Evolutionary conservation across 2,888 invertebrate species (phyloP), one percentile per base, ranked within the genome.

Genomic region (Aleiodes testaceus): DNA sequence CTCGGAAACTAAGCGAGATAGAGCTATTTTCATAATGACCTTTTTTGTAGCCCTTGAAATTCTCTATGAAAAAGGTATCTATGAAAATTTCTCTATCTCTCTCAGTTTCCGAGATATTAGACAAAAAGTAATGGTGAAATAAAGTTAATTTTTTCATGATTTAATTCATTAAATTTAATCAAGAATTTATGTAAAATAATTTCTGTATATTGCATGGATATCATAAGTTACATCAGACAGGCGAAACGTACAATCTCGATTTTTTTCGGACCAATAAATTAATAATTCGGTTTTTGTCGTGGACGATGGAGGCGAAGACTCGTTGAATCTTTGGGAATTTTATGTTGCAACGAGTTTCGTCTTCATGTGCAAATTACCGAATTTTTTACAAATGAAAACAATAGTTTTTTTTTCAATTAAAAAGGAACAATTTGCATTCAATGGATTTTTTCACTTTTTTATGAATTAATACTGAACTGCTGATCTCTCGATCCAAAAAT

Each of bases 381-480:
- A 47, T 47, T 47, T 47, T 47, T 14, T 6, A 16, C 3, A 16
- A 16, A n/a, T 44, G 20, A 18, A 20, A 61, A 36, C n/a, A 30
- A 14, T 16, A 7, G 7, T 36, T n/a, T 26, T 20, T 63, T 44
- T 22, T 26, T 45, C 45, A 45, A 22, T 63, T 45, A 45, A 45
- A n/a, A n/a, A n/a, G n/a, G n/a, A n/a, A n/a, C n/a, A n/a, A n/a
- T n/a, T n/a, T n/a, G n/a, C n/a, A n/a, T n/a, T n/a, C n/a, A n/a
- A n/a, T n/a, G n/a, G n/a, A n/a, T n/a, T 45, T 63, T 45, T 22
- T 22, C n/a, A 22, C 22, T 63, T 30, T 9, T 18, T 63, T 14
- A 44, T 44, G 44, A 59, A 68, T 80, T 83, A 83, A 83, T 83
- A 83, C 83, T 84, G 83, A 79, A 81, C 79, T 79, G 79, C 78